These are phyloP conservation scores for Amphipyra berbera DNA, from an alignment of 2,888 invertebrate species.

Conservation along the genomic window DNA sequence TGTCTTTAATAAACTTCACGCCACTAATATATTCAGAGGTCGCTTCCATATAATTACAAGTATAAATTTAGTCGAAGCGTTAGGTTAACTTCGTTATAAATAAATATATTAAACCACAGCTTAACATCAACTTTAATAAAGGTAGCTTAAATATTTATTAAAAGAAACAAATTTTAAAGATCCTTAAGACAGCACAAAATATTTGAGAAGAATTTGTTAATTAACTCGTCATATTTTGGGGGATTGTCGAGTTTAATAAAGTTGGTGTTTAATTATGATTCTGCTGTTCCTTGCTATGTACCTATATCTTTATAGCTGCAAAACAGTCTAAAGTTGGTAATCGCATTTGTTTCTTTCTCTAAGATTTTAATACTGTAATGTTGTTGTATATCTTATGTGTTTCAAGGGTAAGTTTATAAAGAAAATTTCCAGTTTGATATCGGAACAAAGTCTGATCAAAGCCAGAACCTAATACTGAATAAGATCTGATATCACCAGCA, in stretches of 20 bases:
- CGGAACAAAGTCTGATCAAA: too few species aligned
- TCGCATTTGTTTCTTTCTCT: too few species aligned
- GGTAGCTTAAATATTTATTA: conserved; percentile 55
- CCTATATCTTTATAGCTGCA: too few species aligned
- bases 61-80: conserved; percentile 63
- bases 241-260: conserved; percentile 45
- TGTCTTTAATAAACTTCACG: conserved; percentile 66
- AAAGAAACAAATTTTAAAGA: conserved; percentile 63
- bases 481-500: too few species aligned
- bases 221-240: conserved; percentile 52
- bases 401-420: too few species aligned
- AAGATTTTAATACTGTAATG: too few species aligned
- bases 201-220: conserved; percentile 55
- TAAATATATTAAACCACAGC: conserved; percentile 61
- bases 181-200: conserved; percentile 43
- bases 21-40: conserved; percentile 58
- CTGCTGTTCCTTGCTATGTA: background rate
- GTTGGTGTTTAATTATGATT: conserved; percentile 21
- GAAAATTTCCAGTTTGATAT: too few species aligned
- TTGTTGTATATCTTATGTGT: too few species aligned
- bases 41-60: conserved; percentile 62
- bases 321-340: too few species aligned
- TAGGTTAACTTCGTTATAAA: conserved; percentile 52
- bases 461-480: too few species aligned
- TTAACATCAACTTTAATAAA: conserved; percentile 56